Base-by-base conservation (phyloP, 2,113 vertebrate genomes). In the Sebastes fasciatus region DNA sequence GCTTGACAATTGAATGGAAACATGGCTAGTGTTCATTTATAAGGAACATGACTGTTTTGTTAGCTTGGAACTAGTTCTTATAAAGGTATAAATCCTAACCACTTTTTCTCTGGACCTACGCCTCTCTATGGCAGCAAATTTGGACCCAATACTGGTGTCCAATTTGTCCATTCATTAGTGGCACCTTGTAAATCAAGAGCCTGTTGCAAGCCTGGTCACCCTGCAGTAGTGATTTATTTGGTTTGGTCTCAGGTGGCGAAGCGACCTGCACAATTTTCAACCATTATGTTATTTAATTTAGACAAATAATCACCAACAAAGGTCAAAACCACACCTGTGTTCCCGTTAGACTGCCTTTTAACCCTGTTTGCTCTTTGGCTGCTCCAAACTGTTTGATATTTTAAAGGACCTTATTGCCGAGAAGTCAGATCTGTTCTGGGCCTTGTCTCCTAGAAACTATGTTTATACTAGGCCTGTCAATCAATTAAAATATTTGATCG, bases 261-360 rank as follows among this genome's bases (percentile, higher is more conserved):
- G 23, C 3, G 10, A 64, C 57, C 55, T 70, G 65, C 72, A 77
- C 65, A 64, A 43, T 64, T 57, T 57, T 7, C 49, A 74, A 77
- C 13, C 9, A 4, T 51, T 51, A 26, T 6, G 4, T 61, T 5
- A 1, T 63, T 45, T 14, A n/a, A 48, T 40, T 61, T 6, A 17
- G 21, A 55, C 8, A 57, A 65, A 42, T 42, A 17, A 51, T 64
- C 13, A 23, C 21, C 43, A 19, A 45, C 9, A 57, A 26, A 58
- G 21, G 55, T 60, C 11, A 57, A 17, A 23, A 49, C 9, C 49
- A 40, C 10, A 11, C 6, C 11, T 54, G 8, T 42, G 7, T 40
- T 26, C 5, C 6, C 1, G 3, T 26, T 19, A 49, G 5, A 8
- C 21, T 58, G 23, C 8, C 65, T 34, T 34, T 34, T 34, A 34